Evolutionary conservation across 2,797 vertebrate species (phyloP), one percentile per base, ranked within the genome.

Genomic region (Loris lydekkerianus): DNA sequence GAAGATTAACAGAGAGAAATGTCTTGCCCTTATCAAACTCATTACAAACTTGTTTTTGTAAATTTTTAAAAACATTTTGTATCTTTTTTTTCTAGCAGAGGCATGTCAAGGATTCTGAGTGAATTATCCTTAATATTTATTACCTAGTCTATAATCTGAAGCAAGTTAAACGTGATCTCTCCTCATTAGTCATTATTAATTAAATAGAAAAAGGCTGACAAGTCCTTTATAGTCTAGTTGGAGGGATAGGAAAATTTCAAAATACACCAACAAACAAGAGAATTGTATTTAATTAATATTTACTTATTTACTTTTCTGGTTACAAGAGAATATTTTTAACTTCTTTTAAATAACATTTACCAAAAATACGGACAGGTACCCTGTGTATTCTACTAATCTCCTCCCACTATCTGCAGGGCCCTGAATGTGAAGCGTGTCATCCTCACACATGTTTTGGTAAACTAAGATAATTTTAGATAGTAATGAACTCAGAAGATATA

Each of bases 1-100:
- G 18, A 76, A 81, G 15, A 82, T 31, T 9, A 63, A 43, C 0
- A 14, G 21, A 83, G 20, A 63, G 40, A 29, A 81, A 21, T 53
- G 18, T 56, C 69, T 85, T 69, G 34, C 3, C 31, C 27, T 61
- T 31, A 13, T 3, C 25, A 21, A 73, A 29, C 8, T 46, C 29
- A 27, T 15, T 25, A 53, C 25, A 20, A 61, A 60, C 21, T 34
- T 75, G 15, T 46, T 10, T 76, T 40, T 80, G 9, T 6, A 34
- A n/a, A 31, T 78, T 83, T 37, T 63, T 34, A 61, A 61, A 21
- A 82, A 34, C 53, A 34, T 13, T 94, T 76, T 34, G 29, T 83
- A 43, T 94, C 70, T 61, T 81, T 31, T 63, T 63, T 96, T 80
- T 61, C 34, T 82, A 75, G 27, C 53, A 82, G 69, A 58, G 75